phyloP scores from a whole-genome alignment of 2,888 invertebrate genomes.

The Callosobruchus maculatus region DNA sequence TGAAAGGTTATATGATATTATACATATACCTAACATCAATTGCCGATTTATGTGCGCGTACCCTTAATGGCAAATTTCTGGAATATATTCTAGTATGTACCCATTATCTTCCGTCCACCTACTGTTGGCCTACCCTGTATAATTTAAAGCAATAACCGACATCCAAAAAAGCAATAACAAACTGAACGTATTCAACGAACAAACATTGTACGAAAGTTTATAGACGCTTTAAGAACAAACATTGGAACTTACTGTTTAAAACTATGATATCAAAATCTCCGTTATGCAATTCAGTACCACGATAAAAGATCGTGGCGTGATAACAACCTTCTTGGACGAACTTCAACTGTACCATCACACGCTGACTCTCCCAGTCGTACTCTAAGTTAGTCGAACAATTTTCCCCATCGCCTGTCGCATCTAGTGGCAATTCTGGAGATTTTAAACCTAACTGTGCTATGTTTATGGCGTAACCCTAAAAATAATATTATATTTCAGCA shows the following conservation, averaged over 20 bases:
- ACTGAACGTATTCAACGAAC: too few relatives aligned
- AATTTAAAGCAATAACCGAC: too few relatives aligned
- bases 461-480: conserved; percentile 62
- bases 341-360: conserved; percentile 72
- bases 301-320: conserved; percentile 74
- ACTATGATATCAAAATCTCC: conserved; percentile 92
- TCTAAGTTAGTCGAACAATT: conserved; percentile 58
- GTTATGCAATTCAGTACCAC: conserved; percentile 73
- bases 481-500: neutral
- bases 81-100: too few relatives aligned
- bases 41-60: too few relatives aligned
- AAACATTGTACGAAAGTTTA: too few relatives aligned
- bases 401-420: conserved; percentile 47
- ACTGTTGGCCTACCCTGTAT: too few relatives aligned
- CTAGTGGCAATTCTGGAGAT: conserved; percentile 41
- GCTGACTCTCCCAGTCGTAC: conserved; percentile 76
- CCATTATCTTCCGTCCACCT: too few relatives aligned
- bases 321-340: conserved; percentile 80
- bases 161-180: too few relatives aligned
- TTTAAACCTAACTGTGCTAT: conserved; percentile 59
- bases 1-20: too few relatives aligned
- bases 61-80: too few relatives aligned
- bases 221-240: neutral
- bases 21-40: too few relatives aligned
- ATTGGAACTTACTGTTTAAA: conserved; percentile 66